These are phyloP conservation scores for Furcula furcula DNA, from an alignment of 2,888 invertebrate species.

Conservation along the genomic window DNA sequence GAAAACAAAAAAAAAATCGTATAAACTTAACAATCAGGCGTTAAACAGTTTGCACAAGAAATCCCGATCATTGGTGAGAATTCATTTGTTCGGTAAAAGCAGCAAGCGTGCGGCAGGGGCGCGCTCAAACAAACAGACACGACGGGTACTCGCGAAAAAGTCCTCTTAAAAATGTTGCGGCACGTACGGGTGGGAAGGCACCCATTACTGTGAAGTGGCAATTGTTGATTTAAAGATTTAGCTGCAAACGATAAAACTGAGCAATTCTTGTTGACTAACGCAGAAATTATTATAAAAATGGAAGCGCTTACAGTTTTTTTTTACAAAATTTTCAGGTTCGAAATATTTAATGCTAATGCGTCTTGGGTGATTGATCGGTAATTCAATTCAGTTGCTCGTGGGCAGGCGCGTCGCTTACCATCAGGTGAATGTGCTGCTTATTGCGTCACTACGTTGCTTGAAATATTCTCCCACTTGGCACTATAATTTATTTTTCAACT, in stretches of 20 bases:
- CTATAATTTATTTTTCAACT: too few species aligned
- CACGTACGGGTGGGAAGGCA: conserved; percentile 74
- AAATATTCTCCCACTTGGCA: too few species aligned
- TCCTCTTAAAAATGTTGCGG: conserved; percentile 81
- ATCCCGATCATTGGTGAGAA: conserved; percentile 67
- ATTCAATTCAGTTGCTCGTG: too few species aligned
- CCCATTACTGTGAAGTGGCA: conserved; percentile 79
- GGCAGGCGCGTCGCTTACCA: too few species aligned
- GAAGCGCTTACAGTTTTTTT: too few species aligned
- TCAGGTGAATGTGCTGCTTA: too few species aligned
- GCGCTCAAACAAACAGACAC: conserved; percentile 54
- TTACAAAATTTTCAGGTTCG: too few species aligned
- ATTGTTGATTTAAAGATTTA: conserved; percentile 79
- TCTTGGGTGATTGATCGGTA: too few species aligned
- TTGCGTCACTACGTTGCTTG: too few species aligned
- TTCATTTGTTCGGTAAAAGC: conserved; percentile 73
- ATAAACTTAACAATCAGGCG: conserved; percentile 38
- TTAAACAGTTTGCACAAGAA: conserved; percentile 65
- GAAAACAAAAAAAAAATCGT: not conserved
- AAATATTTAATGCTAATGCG: too few species aligned
- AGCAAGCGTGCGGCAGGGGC: conserved; percentile 4
- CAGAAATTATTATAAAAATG: conserved; percentile 2
- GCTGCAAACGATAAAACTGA: conserved; percentile 52
- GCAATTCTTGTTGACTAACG: conserved; percentile 3
- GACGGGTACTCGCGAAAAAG: conserved; percentile 75